Conservation (phyloP, 2,888 invertebrate species). For the Acutogordius australiensis region DNA sequence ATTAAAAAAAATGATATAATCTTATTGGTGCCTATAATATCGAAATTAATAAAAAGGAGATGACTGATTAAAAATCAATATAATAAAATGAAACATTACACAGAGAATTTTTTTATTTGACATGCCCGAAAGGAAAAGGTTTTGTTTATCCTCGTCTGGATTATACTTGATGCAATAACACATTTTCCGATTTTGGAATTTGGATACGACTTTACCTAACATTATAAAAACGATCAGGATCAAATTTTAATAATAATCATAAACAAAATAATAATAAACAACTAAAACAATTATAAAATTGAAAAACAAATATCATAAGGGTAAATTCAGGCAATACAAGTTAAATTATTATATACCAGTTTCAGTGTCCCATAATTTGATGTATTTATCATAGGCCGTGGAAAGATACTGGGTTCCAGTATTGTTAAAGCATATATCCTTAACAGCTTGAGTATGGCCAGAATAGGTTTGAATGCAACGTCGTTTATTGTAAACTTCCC, state of each 20-base stretch:
- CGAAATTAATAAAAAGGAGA: no score
- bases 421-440: conserved; percentile 82
- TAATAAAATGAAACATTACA: conserved; percentile 33
- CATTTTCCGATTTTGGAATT: conserved; percentile 79
- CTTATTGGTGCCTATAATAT: no score
- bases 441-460: conserved; percentile 79
- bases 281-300: conserved; percentile 17
- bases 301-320: no score
- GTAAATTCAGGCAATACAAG: no score
- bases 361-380: conserved; percentile 97
- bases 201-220: conserved; percentile 26
- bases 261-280: neutral
- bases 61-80: no score
- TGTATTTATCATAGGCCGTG: conserved; percentile 71
- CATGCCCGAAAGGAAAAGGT: conserved; percentile 86
- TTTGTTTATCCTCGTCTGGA: conserved; percentile 80
- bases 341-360: conserved; percentile 41
- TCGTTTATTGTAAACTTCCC: conserved; percentile 87
- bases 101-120: conserved; percentile 98
- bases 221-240: no score
- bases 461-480: conserved; percentile 70
- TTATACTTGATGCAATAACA: conserved; percentile 93
- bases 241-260: no score
- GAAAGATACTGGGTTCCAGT: conserved; percentile 66
- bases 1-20: no score